phyloP scores from a whole-genome alignment of 2,888 invertebrate species.

The Pilophorus perplexus region DNA sequence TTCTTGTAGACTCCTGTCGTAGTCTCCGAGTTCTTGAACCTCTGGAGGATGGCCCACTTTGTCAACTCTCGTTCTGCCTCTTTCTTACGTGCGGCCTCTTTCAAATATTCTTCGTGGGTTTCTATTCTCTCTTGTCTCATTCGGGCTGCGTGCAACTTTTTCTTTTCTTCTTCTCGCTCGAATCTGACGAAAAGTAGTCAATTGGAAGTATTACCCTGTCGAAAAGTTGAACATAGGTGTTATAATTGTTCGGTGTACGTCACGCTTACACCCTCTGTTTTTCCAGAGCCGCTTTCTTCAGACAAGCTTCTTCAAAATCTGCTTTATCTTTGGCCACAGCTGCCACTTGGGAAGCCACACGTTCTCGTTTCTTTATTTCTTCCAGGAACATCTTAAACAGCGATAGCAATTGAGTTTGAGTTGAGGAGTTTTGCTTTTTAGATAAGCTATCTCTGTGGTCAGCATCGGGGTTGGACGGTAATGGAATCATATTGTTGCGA shows the following conservation, averaged over 20 bases:
- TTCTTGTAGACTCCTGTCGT: slow-evolving; percentile 52
- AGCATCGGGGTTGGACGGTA: too few relatives aligned
- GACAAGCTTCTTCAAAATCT: slow-evolving; percentile 55
- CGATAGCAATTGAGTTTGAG: not conserved
- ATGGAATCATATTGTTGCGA: too few relatives aligned
- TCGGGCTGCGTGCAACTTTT: slow-evolving; percentile 51
- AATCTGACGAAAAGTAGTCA: slow-evolving; percentile 51
- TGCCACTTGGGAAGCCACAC: slow-evolving; percentile 55
- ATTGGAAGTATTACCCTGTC: too few relatives aligned
- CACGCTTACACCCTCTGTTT: slow-evolving; percentile 53
- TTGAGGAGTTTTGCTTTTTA: too few relatives aligned
- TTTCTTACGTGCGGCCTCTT: slow-evolving; percentile 53
- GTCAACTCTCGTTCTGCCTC: slow-evolving; percentile 53
- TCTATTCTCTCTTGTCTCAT: slow-evolving; percentile 49
- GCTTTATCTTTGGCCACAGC: slow-evolving; percentile 55
- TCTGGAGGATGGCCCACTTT: slow-evolving; percentile 60
- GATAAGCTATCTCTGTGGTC: too few relatives aligned
- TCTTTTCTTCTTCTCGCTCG: slow-evolving; percentile 52
- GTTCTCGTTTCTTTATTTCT: slow-evolving; percentile 52
- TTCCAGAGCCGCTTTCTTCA: slow-evolving; percentile 57
- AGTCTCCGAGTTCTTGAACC: slow-evolving; percentile 58
- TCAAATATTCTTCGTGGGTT: slow-evolving; percentile 51
- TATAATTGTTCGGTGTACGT: too few relatives aligned
- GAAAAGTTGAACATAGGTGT: not conserved
- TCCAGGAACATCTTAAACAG: slow-evolving; percentile 50